Conservation (phyloP, 1,140 invertebrate species). For the Vollenhovia emeryi region DNA sequence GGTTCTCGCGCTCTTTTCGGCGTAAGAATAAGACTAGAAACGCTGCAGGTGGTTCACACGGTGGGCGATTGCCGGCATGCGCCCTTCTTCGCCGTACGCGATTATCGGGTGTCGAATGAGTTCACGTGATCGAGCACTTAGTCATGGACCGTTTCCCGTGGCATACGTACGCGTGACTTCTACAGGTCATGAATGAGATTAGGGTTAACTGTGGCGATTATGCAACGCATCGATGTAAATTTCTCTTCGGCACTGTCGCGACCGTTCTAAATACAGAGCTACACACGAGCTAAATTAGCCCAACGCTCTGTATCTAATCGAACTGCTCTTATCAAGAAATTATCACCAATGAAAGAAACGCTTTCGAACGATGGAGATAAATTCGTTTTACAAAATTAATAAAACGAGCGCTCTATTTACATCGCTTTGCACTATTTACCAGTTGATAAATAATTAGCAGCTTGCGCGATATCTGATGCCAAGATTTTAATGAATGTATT, state of each 20-base stretch:
- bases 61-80: conserved; percentile 23
- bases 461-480: too few species aligned
- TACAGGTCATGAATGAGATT: conserved; percentile 53
- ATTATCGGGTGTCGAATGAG: conserved; percentile 59
- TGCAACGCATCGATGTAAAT: conserved; percentile 51
- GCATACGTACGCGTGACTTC: conserved; percentile 35
- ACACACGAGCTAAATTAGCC: background rate
- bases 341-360: background rate
- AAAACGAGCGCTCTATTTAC: background rate
- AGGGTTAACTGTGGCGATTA: conserved; percentile 52
- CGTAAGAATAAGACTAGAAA: conserved; percentile 39
- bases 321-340: background rate
- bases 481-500: background rate
- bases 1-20: conserved; percentile 23
- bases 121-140: conserved; percentile 57
- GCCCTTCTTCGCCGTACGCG: conserved; percentile 39
- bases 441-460: too few species aligned
- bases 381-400: background rate
- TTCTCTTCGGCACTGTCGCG: background rate
- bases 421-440: background rate
- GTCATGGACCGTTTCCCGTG: conserved; percentile 46
- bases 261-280: background rate
- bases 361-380: background rate
- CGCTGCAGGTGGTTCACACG: conserved; percentile 41
- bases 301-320: background rate